Percentiles rank a stretch among this genome's conserved stretches.
Conservation (phyloP, 2,888 invertebrate species). For the Patella pellucida region DNA sequence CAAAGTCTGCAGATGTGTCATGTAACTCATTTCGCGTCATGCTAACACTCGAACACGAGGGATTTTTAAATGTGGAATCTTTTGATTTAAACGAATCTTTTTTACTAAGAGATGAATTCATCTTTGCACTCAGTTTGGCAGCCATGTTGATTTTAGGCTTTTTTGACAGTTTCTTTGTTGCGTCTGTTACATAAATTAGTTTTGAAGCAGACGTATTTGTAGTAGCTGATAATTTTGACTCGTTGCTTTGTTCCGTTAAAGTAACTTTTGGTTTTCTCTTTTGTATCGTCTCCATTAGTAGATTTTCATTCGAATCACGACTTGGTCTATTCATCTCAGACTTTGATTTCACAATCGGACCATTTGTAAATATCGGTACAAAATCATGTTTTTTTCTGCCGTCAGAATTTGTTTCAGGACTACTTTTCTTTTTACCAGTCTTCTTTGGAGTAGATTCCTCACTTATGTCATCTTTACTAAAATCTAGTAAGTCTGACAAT, state of each 20-base stretch:
- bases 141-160: conserved; percentile 13
- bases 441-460: neutral
- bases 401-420: neutral
- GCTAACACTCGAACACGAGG: too few relatives aligned
- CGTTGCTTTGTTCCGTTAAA: neutral
- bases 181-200: neutral
- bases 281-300: neutral
- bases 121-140: neutral
- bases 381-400: neutral
- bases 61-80: too few relatives aligned
- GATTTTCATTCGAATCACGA: neutral
- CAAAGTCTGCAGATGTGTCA: too few relatives aligned
- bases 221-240: neutral
- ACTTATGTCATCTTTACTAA: neutral
- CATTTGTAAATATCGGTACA: neutral
- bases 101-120: neutral
- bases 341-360: neutral
- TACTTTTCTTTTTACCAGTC: neutral
- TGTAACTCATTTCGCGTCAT: too few relatives aligned
- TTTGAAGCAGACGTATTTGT: neutral
- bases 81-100: too few relatives aligned
- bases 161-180: neutral
- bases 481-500: neutral
- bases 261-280: neutral
- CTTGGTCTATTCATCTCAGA: neutral